Evolutionary conservation across 1,140 invertebrate species (phyloP).

Genomic region (Scaptomyza graminum): DNA sequence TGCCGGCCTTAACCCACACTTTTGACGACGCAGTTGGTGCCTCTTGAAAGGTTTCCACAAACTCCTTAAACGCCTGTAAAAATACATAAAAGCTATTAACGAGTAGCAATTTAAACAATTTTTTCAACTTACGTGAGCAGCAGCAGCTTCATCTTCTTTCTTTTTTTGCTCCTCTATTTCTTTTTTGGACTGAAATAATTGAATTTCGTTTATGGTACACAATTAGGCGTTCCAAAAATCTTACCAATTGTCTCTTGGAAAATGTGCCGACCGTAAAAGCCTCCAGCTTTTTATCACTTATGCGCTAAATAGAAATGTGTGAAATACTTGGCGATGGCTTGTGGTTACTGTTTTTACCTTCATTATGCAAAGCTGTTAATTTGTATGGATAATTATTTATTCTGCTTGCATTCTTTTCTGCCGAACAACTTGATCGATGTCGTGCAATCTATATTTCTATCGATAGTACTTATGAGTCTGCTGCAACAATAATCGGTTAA

Average conservation of each 20-base stretch:
- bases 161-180: slow-evolving; percentile 94
- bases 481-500: not conserved
- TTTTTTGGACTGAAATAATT: slow-evolving; percentile 87
- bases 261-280: slow-evolving; percentile 91
- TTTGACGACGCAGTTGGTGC: slow-evolving; percentile 89
- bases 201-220: slow-evolving; percentile 70
- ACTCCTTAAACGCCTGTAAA: slow-evolving; percentile 95
- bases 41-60: slow-evolving; percentile 98
- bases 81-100: not conserved
- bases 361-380: slow-evolving; percentile 11
- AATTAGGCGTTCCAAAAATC: not conserved
- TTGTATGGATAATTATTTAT: not conserved
- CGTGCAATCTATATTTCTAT: not conserved
- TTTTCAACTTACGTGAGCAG: slow-evolving; percentile 85
- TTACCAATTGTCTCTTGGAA: slow-evolving; percentile 87
- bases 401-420: slow-evolving; percentile 8
- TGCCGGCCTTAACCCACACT: slow-evolving; percentile 98
- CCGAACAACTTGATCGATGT: not conserved
- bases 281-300: slow-evolving; percentile 91
- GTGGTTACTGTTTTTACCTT: slow-evolving; percentile 49
- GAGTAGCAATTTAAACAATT: fast-evolving
- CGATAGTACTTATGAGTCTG: not conserved
- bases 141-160: slow-evolving; percentile 94
- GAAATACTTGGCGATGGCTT: not conserved
- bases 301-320: slow-evolving; percentile 84